Base-by-base conservation (phyloP, 2,113 vertebrate species). In the Hyla sarda region DNA sequence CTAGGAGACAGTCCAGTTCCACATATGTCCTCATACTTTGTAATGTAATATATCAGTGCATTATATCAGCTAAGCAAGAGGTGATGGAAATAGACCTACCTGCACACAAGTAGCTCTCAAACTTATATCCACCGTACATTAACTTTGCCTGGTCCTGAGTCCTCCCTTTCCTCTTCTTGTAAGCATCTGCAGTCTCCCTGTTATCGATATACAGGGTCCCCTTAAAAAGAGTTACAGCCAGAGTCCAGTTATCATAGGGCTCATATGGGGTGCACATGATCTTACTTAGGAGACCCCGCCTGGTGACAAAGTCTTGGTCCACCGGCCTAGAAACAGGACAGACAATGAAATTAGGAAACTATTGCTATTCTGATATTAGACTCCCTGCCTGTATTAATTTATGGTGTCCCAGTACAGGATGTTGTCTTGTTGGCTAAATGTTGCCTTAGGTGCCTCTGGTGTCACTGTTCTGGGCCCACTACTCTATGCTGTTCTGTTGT, bases 91-190 rank as follows among this genome's bases (percentile, higher is more conserved):
- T 2, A 9, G 19, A 34, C 81, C 90, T 87, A 97, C 97, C 97
- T 91, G 96, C 93, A 88, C 96, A 97, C 86, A 93, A 91, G 90
- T 97, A 97, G 88, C 96, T 97, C 90, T 98, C 97, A 84, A 98
- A 98, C 91, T 98, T 98, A 91, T 97, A 97, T 5, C 97, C 97
- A 95, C 96, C 97, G 91, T 96, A 98, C 93, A 90, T 96, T 91
- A 98, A 95, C 90, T 96, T 95, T 50, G 91, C 87, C 23, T 95
- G 94, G 56, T 93, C 89, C 21, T 90, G 92, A 0, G 95, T 90
- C 54, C 93, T 93, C 48, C 91, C 91, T 25, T 96, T 94, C 80
- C 90, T 91, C 58, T 94, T 93, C 41, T 56, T 89, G 10, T 88
- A 87, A 21, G 96, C 95, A 0, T 93, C 90, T 1, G 95, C 94